Base-by-base conservation (phyloP, 2,113 vertebrate species). In the Podarcis cretensis region DNA sequence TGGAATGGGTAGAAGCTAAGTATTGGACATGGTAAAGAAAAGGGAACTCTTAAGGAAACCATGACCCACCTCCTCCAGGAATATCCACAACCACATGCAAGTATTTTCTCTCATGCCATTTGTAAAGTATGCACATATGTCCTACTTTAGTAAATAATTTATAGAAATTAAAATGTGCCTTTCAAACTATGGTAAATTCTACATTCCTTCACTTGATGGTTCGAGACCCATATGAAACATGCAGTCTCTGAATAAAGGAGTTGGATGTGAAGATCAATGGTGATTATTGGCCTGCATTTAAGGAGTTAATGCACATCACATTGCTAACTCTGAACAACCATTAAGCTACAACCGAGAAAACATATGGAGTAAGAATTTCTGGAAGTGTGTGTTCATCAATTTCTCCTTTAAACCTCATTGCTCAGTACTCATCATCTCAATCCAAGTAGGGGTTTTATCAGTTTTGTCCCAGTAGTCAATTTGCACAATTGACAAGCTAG, bases 341-440 rank as follows among this genome's bases (percentile, higher is more conserved):
- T 68, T 71, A 71, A 54, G 18, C 18, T 32, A 32, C 40, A 54
- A 20, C 27, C 32, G 32, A 25, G 3, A 16, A 84, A 84, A 20
- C 3, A 73, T 84, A 30, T 20, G 9, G 27, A 73, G 16, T 74
- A 74, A 88, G 80, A 77, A 93, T 89, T 85, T 93, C 74, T 0
- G 69, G 74, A 85, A 86, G 76, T 92, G 68, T 75, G 87, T 77
- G 66, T 89, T 85, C 85, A 92, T 91, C 92, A 43, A 77, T 88
- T 90, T 87, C 89, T 75, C 85, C 18, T 92, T 93, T 95, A 93
- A 93, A 91, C 65, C 59, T 80, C 89, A 89, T 94, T 90, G 91
- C 90, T 95, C 83, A 91, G 18, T 89, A 88, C 92, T 93, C 90
- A 90, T 84, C 86, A 20, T 54, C 73, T 90, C 88, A 92, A 84